phyloP scores from a whole-genome alignment of 2,797 vertebrate genomes.

The Sebastes itinus region DNA sequence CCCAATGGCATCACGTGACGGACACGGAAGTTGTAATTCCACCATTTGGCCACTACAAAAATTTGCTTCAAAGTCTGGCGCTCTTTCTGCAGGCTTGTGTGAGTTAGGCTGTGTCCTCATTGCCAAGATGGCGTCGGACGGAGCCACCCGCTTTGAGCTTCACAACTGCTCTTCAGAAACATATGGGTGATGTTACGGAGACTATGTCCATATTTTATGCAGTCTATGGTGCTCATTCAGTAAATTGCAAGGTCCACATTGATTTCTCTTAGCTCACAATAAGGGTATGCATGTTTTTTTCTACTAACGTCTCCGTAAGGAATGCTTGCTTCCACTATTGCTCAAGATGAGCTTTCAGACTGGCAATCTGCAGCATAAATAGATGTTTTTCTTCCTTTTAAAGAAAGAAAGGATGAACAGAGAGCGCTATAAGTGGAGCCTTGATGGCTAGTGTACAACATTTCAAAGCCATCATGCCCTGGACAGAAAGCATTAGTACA shows the following conservation, averaged over 20 bases:
- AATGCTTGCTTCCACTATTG: slow-evolving; percentile 21
- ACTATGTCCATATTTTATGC: no score
- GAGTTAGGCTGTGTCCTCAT: no score
- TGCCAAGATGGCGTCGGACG: no score
- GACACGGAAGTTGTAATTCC: no score
- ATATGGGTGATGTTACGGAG: no score
- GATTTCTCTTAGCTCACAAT: slow-evolving; percentile 33
- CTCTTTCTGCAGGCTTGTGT: no score
- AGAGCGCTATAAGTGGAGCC: background rate
- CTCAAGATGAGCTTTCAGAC: slow-evolving; percentile 40
- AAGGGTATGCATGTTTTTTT: slow-evolving; percentile 43
- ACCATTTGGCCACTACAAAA: no score
- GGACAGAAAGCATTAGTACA: slow-evolving; percentile 23
- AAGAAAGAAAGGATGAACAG: slow-evolving; percentile 15
- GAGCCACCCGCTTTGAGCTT: no score
- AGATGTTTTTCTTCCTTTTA: slow-evolving; percentile 40
- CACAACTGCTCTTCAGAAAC: no score
- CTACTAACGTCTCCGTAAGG: slow-evolving; percentile 43
- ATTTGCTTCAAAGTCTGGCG: no score
- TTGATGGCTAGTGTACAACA: background rate
- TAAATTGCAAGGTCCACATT: slow-evolving; percentile 46
- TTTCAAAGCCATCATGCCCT: slow-evolving; percentile 46
- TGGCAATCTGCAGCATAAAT: slow-evolving; percentile 51
- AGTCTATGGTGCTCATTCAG: slow-evolving; percentile 20
- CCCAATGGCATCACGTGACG: no score